Evolutionary conservation across 2,113 vertebrate genomes (phyloP).

Genomic region (Hyperopisus bebe): DNA sequence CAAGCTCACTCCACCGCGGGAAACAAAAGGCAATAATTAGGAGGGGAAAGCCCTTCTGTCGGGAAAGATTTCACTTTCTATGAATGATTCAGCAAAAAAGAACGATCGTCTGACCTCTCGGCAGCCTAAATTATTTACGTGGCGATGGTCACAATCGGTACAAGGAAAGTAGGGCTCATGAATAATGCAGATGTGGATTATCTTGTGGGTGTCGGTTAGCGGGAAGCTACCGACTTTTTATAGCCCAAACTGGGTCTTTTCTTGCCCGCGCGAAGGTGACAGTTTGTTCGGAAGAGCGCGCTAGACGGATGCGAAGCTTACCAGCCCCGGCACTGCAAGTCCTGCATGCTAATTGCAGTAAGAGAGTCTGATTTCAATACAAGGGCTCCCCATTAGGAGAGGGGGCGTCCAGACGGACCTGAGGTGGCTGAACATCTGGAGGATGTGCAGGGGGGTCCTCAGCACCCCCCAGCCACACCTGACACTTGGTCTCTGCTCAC

Average conservation of each 20-base stretch:
- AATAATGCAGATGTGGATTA: constrained; percentile 54
- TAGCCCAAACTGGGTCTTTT: constrained; percentile 11
- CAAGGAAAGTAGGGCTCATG: constrained; percentile 36
- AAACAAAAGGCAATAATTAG: constrained; percentile 55
- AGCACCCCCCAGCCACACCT: background rate
- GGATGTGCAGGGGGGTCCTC: background rate
- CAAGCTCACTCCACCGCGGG: constrained; percentile 46
- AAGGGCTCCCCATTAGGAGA: background rate
- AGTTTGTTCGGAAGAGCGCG: constrained; percentile 5
- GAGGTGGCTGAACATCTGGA: background rate
- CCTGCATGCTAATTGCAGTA: constrained; percentile 46
- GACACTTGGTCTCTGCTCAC: background rate
- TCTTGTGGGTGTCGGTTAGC: constrained; percentile 49
- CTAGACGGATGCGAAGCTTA: constrained; percentile 8
- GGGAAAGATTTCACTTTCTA: constrained; percentile 42
- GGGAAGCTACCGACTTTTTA: constrained; percentile 30
- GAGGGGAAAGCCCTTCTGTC: constrained; percentile 39
- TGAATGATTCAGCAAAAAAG: constrained; percentile 48
- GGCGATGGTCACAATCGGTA: constrained; percentile 40
- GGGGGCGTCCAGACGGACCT: background rate
- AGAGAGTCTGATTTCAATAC: constrained; percentile 23
- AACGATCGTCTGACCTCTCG: constrained; percentile 39
- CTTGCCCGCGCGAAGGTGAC: background rate
- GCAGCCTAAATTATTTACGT: constrained; percentile 51
- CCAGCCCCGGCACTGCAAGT: constrained; percentile 25